phyloP scores from a whole-genome alignment of 2,888 invertebrate genomes.

The Lepidonotus clava region DNA sequence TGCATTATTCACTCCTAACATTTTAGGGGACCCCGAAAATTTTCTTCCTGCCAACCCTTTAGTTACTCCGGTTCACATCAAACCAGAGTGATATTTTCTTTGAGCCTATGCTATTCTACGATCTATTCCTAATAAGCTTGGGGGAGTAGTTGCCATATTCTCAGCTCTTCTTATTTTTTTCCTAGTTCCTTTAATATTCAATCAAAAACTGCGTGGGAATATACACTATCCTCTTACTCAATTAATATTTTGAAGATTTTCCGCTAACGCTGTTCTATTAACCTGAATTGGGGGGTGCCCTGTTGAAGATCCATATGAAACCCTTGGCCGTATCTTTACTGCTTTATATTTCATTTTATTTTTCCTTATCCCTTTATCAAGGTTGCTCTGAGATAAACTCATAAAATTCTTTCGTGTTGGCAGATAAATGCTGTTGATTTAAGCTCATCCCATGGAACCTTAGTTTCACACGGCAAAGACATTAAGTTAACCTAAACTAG shows the following conservation, averaged over 20 bases:
- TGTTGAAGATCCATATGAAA: conserved; percentile 85
- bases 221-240: conserved; percentile 83
- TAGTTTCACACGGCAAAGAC: conserved; percentile 44
- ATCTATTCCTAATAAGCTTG: conserved; percentile 90
- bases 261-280: conserved; percentile 84
- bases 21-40: conserved; percentile 87
- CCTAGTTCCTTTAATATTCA: conserved; percentile 83
- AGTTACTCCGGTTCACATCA: conserved; percentile 88
- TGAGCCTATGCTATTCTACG: conserved; percentile 91
- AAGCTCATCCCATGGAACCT: conserved; percentile 10
- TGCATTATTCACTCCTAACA: conserved; percentile 83
- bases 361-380: conserved; percentile 49
- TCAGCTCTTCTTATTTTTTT: conserved; percentile 86
- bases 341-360: conserved; percentile 63
- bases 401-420: conserved; percentile 24
- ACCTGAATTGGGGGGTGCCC: conserved; percentile 88
- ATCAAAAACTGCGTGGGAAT: conserved; percentile 81
- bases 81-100: conserved; percentile 92
- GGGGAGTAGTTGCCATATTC: conserved; percentile 86
- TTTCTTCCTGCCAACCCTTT: conserved; percentile 87
- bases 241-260: conserved; percentile 83
- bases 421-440: conserved; percentile 41
- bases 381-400: conserved; percentile 43
- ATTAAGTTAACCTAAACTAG: conserved; percentile 65
- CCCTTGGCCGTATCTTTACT: conserved; percentile 65